Percentiles rank a stretch among this genome's conserved stretches.
These are phyloP conservation scores for Phortica magna DNA, from an alignment of 2,888 invertebrate species.

Conservation along the genomic window DNA sequence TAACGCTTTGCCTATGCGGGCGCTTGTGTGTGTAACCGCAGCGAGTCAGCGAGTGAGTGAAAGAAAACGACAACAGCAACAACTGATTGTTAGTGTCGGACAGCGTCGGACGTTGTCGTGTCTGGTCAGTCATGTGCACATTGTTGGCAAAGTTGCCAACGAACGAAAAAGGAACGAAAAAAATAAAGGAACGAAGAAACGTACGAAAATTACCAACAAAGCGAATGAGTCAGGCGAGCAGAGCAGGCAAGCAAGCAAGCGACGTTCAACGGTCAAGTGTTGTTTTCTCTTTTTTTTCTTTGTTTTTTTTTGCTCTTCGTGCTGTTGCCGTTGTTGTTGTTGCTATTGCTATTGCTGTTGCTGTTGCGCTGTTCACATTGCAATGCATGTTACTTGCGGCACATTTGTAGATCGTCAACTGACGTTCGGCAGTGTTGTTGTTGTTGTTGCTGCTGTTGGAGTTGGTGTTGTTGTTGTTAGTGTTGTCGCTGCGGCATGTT, in stretches of 20 bases:
- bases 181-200: neutral
- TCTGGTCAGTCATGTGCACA: constrained; percentile 12
- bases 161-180: neutral
- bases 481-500: constrained; percentile 48
- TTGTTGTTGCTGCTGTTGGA: constrained; percentile 38
- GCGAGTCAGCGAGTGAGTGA: neutral
- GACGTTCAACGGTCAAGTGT: neutral
- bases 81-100: neutral
- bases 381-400: neutral
- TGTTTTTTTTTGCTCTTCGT: constrained; percentile 10
- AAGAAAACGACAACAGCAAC: neutral
- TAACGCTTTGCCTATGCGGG: no score
- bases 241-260: neutral
- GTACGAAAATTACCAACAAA: no score
- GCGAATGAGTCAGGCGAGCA: no score
- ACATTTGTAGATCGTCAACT: neutral
- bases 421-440: constrained; percentile 38
- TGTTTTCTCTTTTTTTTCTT: neutral
- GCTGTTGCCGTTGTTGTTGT: constrained; percentile 19
- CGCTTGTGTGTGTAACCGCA: neutral
- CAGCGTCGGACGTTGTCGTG: neutral
- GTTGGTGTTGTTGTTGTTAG: constrained; percentile 43
- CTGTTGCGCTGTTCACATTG: constrained; percentile 25
- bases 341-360: constrained; percentile 23
- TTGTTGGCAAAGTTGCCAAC: neutral